phyloP scores from a whole-genome alignment of 2,113 vertebrate genomes.

The Notarius lentiginosus region DNA sequence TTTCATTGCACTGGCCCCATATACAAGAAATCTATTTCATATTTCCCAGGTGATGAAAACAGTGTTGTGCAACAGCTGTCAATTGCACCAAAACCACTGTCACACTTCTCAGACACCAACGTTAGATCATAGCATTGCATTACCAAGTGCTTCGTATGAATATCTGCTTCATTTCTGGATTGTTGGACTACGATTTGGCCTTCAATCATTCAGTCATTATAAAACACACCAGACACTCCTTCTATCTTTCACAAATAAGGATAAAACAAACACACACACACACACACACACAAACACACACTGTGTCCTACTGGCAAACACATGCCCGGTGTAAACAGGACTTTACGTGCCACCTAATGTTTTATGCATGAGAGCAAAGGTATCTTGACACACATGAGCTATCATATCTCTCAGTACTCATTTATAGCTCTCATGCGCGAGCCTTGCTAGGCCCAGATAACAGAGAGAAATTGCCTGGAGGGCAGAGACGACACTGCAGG shows the following conservation, averaged over 20 bases:
- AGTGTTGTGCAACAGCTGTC: background rate
- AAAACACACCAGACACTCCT: background rate
- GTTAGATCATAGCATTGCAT: background rate
- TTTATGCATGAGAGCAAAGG: slow-evolving; percentile 67
- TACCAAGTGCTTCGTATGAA: background rate
- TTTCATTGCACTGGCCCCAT: background rate
- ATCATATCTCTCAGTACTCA: slow-evolving; percentile 59
- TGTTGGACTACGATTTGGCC: background rate
- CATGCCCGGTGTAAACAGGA: slow-evolving; percentile 47
- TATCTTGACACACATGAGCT: slow-evolving; percentile 63
- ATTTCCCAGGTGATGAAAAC: slow-evolving; percentile 3
- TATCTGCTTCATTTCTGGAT: background rate
- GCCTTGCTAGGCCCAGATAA: slow-evolving; percentile 70
- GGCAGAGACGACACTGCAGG: slow-evolving; percentile 66
- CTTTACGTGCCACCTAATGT: slow-evolving; percentile 56
- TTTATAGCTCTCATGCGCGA: slow-evolving; percentile 62
- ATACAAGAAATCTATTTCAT: background rate
- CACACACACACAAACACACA: background rate
- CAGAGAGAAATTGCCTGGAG: slow-evolving; percentile 63
- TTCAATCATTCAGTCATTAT: background rate
- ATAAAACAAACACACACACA: slow-evolving; percentile 23
- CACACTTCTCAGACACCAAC: background rate
- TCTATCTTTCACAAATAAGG: slow-evolving; percentile 1
- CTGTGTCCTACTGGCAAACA: background rate
- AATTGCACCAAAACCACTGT: slow-evolving; percentile 7